Base-by-base conservation (phyloP, 2,113 vertebrate species). In the Xiphophorus hellerii region DNA sequence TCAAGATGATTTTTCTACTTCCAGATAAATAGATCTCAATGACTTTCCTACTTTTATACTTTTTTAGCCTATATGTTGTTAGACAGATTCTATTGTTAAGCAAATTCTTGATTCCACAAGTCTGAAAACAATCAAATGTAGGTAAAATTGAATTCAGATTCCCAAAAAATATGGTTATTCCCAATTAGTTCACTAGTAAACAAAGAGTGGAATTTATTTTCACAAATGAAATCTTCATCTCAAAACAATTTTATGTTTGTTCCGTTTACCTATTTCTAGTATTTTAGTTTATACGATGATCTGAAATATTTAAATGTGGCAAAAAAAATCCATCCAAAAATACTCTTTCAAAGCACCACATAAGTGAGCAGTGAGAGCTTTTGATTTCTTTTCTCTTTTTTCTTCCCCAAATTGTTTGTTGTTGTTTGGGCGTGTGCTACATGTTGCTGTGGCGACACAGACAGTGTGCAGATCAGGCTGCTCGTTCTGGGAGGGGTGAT, bases 401-500 rank as follows among this genome's bases (percentile, higher is more conserved):
- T 35, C 28, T 10, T 37, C 66, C 35, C 35, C 35, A 37, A 37
- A n/a, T 39, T 88, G 87, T 91, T 93, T 93, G 89, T 91, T 94
- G 90, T 93, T 94, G 86, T 91, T 92, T 85, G 83, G 89, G 79
- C 76, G 90, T 90, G 61, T 88, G 89, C 87, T 86, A 54, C 44
- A 69, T 73, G 90, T 92, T 90, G 68, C 89, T 20, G 31, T 89
- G 92, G 91, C 62, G 62, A 93, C 89, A 84, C 86, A 88, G 78
- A 89, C 80, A 60, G 80, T 88, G 88, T 73, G 83, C 84, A 78
- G 90, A 93, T 93, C 87, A 88, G 71, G 82, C 87, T 67, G 88
- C 84, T 80, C 28, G 67, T 68, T 77, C 62, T 82, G 85, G 80
- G 86, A 87, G 84, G 72, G 84, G 81, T 86, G 84, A 85, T 87